phyloP scores from a whole-genome alignment of 1,140 invertebrate genomes.

The Conus betulinus region DNA sequence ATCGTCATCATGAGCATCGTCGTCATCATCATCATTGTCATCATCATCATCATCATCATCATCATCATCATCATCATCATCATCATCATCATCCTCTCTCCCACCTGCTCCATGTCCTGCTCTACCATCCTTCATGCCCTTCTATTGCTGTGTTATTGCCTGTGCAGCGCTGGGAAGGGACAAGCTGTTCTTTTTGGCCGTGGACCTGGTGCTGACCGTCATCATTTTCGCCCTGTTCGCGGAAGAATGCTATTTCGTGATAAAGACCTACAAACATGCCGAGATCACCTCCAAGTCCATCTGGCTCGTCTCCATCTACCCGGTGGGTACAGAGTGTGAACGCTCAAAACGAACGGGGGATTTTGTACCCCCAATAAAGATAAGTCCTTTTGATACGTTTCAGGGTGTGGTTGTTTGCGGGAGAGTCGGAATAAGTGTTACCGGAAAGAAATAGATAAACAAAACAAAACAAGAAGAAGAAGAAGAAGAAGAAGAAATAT shows the following conservation, averaged over 20 bases:
- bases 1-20: too few relatives aligned
- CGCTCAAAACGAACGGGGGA: too few relatives aligned
- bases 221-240: neutral
- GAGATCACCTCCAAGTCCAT: slow-evolving; percentile 25
- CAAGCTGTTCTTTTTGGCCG: neutral
- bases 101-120: neutral
- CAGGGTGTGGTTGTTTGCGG: too few relatives aligned
- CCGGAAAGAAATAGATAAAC: too few relatives aligned
- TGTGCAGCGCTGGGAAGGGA: neutral
- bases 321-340: neutral
- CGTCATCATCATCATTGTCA: too few relatives aligned
- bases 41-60: too few relatives aligned
- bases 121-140: neutral
- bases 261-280: slow-evolving; percentile 17
- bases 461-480: too few relatives aligned
- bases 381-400: too few relatives aligned
- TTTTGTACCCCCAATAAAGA: too few relatives aligned
- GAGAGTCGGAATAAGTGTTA: too few relatives aligned
- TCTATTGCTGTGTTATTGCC: neutral
- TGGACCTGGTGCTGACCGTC: slow-evolving; percentile 12
- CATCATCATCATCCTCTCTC: neutral
- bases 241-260: slow-evolving; percentile 13
- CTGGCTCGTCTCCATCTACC: slow-evolving; percentile 27
- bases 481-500: too few relatives aligned
- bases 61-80: too few relatives aligned